Percentiles rank a stretch among this genome's conserved stretches.
Conservation (phyloP, 2,888 invertebrate genomes). For the Drosophila nr. perissopoda region DNA sequence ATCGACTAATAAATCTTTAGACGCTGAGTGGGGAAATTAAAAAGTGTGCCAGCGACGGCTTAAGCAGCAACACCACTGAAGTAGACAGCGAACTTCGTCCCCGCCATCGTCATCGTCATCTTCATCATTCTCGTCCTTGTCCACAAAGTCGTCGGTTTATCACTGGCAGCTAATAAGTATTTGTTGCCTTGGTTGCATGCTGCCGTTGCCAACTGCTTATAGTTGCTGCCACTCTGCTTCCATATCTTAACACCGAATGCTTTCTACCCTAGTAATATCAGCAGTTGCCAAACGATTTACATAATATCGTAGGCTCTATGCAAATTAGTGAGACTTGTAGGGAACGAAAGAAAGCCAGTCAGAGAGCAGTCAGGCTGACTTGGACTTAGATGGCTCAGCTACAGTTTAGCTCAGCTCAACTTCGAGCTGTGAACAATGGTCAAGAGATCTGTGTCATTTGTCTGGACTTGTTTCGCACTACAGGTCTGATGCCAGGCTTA, state of each 20-base stretch:
- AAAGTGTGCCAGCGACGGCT: slow-evolving; percentile 33
- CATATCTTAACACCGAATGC: slow-evolving; percentile 20
- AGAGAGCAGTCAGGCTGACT: slow-evolving; percentile 1
- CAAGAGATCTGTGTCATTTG: slow-evolving; percentile 4
- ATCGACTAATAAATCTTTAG: slow-evolving; percentile 30
- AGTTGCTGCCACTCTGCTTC: slow-evolving; percentile 47
- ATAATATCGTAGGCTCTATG: slow-evolving; percentile 46
- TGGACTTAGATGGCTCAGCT: slow-evolving; percentile 8
- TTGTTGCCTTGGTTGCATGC: slow-evolving; percentile 21
- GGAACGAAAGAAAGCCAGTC: background rate
- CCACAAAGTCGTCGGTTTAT: slow-evolving; percentile 22
- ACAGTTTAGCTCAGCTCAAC: slow-evolving; percentile 32
- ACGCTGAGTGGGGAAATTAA: slow-evolving; percentile 34
- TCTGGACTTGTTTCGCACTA: background rate
- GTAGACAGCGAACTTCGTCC: slow-evolving; percentile 42
- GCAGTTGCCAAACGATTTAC: slow-evolving; percentile 56
- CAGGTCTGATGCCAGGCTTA: background rate
- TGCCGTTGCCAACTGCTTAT: slow-evolving; percentile 71
- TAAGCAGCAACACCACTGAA: slow-evolving; percentile 30
- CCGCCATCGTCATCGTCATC: background rate
- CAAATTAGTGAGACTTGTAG: slow-evolving; percentile 6
- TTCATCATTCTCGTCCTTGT: background rate
- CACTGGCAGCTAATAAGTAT: slow-evolving; percentile 64
- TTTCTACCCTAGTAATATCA: background rate
- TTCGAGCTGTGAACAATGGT: slow-evolving; percentile 29